These are phyloP conservation scores for Oophaga pumilio DNA, from an alignment of 2,113 vertebrate genomes.

Conservation along the genomic window DNA sequence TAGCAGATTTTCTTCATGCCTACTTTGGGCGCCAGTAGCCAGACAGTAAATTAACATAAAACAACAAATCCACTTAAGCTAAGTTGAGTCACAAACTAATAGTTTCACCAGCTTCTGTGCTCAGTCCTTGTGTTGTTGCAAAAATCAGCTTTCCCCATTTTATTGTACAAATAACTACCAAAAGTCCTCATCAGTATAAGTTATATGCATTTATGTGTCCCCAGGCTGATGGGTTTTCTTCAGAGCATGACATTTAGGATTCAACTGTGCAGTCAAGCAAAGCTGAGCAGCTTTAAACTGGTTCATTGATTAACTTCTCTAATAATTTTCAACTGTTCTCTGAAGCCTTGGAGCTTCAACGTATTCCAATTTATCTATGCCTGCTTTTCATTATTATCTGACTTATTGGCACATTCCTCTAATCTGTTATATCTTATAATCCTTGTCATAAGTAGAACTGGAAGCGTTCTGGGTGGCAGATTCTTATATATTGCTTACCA, in stretches of 20 bases:
- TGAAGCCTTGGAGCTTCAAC: constrained; percentile 7
- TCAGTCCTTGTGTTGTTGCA: neutral
- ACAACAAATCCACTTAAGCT: neutral
- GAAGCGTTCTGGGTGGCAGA: neutral
- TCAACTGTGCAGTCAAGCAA: constrained; percentile 36
- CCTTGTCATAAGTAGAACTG: neutral
- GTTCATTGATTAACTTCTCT: constrained; percentile 49
- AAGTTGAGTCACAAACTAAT: neutral
- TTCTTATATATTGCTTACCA: neutral
- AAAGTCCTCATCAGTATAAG: constrained; percentile 25
- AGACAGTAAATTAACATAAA: neutral
- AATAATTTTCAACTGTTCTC: constrained; percentile 32
- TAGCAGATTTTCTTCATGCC: neutral
- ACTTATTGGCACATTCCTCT: neutral
- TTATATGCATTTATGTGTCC: constrained; percentile 42
- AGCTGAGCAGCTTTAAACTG: constrained; percentile 34
- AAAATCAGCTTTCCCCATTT: neutral
- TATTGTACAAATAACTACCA: constrained; percentile 15
- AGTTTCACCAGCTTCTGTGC: neutral
- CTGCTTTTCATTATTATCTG: neutral
- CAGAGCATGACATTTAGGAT: constrained; percentile 39
- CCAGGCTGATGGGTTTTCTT: constrained; percentile 27
- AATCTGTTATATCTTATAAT: constrained; percentile 19
- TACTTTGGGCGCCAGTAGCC: neutral
- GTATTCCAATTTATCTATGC: constrained; percentile 29